Percentiles rank a stretch among this genome's conserved stretches.
phyloP scores from a whole-genome alignment of 2,888 invertebrate species.

The Blastobasis adustella region DNA sequence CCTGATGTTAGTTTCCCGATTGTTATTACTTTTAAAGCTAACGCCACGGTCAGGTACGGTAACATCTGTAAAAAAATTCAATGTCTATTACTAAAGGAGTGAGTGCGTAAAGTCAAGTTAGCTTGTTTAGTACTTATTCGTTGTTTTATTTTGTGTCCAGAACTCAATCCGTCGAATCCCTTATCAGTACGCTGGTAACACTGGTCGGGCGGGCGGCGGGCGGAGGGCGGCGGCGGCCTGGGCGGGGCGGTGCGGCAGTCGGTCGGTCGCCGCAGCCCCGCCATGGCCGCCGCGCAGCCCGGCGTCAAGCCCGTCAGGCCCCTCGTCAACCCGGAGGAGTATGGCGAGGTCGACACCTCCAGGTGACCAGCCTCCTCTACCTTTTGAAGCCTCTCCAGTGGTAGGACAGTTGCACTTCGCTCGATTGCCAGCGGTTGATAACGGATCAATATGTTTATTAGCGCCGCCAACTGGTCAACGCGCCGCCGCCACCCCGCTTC shows the following conservation, averaged over 20 bases:
- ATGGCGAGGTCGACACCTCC: slow-evolving; percentile 89
- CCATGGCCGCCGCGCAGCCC: slow-evolving; percentile 30
- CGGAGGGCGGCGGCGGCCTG: slow-evolving; percentile 26
- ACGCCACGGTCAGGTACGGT: too few species aligned
- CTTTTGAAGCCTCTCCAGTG: neutral
- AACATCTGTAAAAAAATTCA: too few species aligned
- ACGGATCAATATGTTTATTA: too few species aligned
- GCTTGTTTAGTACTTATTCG: too few species aligned
- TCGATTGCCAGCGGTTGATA: neutral
- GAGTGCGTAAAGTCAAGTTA: too few species aligned
- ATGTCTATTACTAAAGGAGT: too few species aligned
- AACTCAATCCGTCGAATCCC: too few species aligned
- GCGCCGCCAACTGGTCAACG: neutral
- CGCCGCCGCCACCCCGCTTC: neutral
- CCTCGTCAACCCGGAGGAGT: slow-evolving; percentile 87
- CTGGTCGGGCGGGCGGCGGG: slow-evolving; percentile 22
- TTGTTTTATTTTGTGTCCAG: too few species aligned
- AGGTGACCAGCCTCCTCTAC: slow-evolving; percentile 62
- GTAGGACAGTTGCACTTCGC: neutral
- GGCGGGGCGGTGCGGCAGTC: slow-evolving; percentile 13
- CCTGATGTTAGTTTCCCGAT: too few species aligned
- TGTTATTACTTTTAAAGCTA: too few species aligned
- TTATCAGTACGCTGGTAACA: too few species aligned
- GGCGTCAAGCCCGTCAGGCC: slow-evolving; percentile 80
- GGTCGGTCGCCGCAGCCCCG: slow-evolving; percentile 26